Conservation (phyloP, 2,888 invertebrate genomes). For the Protophormia terraenovae region DNA sequence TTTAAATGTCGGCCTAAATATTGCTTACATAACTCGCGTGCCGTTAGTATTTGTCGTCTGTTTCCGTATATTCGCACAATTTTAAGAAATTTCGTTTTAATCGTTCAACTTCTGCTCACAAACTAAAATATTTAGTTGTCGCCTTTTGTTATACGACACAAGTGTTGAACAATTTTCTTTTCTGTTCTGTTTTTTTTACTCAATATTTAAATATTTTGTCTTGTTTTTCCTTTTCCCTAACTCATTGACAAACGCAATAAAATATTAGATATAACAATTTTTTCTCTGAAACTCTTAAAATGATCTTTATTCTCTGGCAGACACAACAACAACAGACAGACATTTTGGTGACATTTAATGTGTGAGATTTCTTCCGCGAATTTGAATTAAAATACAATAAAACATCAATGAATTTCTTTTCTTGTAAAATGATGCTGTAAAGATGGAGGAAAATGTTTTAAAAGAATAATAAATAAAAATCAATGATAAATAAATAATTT, state of each 20-base stretch:
- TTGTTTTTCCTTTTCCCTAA: neutral
- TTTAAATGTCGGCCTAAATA: slow-evolving; percentile 59
- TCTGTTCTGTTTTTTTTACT: too few species aligned
- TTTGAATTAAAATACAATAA: neutral
- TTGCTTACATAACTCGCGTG: slow-evolving; percentile 70
- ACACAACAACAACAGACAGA: neutral
- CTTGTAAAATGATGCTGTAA: neutral
- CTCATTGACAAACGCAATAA: slow-evolving; percentile 34
- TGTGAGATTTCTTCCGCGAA: neutral
- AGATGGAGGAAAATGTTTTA: neutral
- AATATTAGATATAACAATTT: neutral
- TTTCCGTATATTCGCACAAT: slow-evolving; percentile 45
- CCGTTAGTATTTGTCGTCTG: slow-evolving; percentile 60
- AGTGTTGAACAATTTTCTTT: slow-evolving; percentile 47
- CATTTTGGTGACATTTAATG: slow-evolving; percentile 6
- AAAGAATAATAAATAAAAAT: too few species aligned
- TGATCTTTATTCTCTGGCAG: neutral
- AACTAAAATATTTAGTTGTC: slow-evolving; percentile 72
- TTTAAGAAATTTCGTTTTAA: slow-evolving; percentile 69
- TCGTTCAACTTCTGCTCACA: slow-evolving; percentile 78
- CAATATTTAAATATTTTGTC: slow-evolving; percentile 1
- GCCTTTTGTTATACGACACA: slow-evolving; percentile 39
- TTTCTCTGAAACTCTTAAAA: neutral
- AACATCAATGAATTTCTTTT: slow-evolving; percentile 2
- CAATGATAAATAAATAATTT: neutral